Base-by-base conservation (phyloP, 2,888 invertebrate genomes). In the Camponotus fellah region DNA sequence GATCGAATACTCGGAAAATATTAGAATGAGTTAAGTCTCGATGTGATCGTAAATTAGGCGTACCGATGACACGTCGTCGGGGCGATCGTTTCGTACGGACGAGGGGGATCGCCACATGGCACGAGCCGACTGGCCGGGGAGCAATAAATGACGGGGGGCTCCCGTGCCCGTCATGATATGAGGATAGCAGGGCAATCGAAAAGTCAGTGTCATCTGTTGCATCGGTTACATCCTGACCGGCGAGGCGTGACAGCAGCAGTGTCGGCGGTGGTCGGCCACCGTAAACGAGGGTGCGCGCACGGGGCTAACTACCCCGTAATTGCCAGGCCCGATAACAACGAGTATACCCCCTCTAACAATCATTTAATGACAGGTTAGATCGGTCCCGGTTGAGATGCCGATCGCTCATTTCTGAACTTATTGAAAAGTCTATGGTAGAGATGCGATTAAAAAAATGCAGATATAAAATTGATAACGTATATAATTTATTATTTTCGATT, bases 171-270 rank as follows among this genome's bases (percentile, higher is more conserved):
- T 88, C 87, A 77, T 82, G 87, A 90, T 90, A 87, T 14, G 43
- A 37, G 90, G 76, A 68, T 74, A 74, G 88, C 85, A 84, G 86
- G 88, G 86, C 83, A 85, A 87, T 86, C 85, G 87, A 91, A 86
- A 90, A 92, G 90, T 88, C 88, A 88, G 93, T 93, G 93, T 93
- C 93, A 93, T 93, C 93, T 93, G 93, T 93, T 93, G 93, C 93
- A 93, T 93, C 93, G 93, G 93, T 93, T 93, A 91, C 89, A 85
- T 89, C 85, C 86, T 84, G 89, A 77, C 74, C 90, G 85, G 76
- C 88, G 83, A 76, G 91, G 88, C 92, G 91, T 92, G 89, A 86
- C 91, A 84, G 79, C 72, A 60, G 72, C 46, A 77, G 56, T 56
- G 77, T 56, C 40, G 60, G 46, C 71, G 72, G 85, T 82, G 60